phyloP scores from a whole-genome alignment of 2,113 vertebrate species.

The Hiodon alosoides region DNA sequence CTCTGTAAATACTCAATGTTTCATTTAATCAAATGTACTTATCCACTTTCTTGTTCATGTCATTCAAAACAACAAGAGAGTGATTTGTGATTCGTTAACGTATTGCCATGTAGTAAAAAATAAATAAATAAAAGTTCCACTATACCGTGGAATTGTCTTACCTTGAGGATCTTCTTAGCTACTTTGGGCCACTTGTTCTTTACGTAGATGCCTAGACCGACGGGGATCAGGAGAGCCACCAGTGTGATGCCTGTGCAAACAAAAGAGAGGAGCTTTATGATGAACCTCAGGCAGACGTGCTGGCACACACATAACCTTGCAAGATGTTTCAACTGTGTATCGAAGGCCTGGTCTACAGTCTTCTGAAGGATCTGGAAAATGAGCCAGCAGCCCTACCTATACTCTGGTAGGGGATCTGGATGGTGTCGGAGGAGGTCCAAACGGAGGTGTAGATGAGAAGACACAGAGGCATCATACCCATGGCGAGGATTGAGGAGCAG shows the following conservation, averaged over 20 bases:
- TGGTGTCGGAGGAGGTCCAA: slow-evolving; percentile 69
- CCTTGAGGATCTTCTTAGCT: slow-evolving; percentile 86
- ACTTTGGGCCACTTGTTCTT: slow-evolving; percentile 73
- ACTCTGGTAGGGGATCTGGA: slow-evolving; percentile 81
- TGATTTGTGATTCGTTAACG: too few species aligned
- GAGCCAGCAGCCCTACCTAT: slow-evolving; percentile 70
- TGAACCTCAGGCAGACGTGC: not conserved
- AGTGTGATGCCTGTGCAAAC: slow-evolving; percentile 73
- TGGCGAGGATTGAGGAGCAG: slow-evolving; percentile 84
- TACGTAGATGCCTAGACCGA: slow-evolving; percentile 69
- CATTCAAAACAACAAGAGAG: too few species aligned
- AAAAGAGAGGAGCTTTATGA: not conserved
- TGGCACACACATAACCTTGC: not conserved
- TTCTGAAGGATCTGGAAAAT: not conserved
- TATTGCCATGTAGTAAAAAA: not conserved
- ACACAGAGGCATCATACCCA: slow-evolving; percentile 98
- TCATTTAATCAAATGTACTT: too few species aligned
- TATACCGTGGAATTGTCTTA: slow-evolving; percentile 43
- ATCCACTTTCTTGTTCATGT: too few species aligned
- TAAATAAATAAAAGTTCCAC: not conserved
- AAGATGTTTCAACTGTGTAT: too few species aligned
- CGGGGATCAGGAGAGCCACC: slow-evolving; percentile 76
- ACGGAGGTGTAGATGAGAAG: slow-evolving; percentile 78
- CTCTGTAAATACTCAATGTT: too few species aligned
- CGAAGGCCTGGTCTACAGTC: too few species aligned